phyloP scores from a whole-genome alignment of 1,140 invertebrate genomes.

The Thrips palmi region DNA sequence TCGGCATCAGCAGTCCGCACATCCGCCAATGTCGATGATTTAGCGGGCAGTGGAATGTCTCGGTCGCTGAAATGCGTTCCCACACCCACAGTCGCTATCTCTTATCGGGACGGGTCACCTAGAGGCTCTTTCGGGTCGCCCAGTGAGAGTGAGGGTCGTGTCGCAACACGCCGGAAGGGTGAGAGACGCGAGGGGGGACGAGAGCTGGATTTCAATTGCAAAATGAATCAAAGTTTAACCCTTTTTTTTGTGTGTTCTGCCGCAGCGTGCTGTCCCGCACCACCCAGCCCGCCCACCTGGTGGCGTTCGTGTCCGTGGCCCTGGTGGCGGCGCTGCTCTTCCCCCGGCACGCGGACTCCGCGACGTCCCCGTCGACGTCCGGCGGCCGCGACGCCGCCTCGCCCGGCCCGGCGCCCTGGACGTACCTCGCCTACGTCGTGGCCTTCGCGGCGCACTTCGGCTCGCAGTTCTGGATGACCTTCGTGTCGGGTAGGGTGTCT shows the following conservation, averaged over 20 bases:
- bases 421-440: slow-evolving; percentile 44
- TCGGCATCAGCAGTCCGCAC: no score
- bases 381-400: slow-evolving; percentile 19
- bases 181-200: no score
- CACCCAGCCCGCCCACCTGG: slow-evolving; percentile 54
- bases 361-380: not conserved
- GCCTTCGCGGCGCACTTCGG: slow-evolving; percentile 61
- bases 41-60: no score
- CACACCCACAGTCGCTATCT: no score
- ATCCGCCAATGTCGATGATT: no score
- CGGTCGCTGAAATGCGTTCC: no score
- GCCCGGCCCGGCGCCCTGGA: slow-evolving; percentile 25
- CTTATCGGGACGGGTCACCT: no score
- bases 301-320: slow-evolving; percentile 40
- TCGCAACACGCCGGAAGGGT: no score
- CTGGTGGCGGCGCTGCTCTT: slow-evolving; percentile 26
- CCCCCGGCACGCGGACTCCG: slow-evolving; percentile 1
- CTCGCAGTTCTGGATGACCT: slow-evolving; percentile 76
- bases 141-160: no score
- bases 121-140: no score
- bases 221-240: no score
- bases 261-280: slow-evolving; percentile 45
- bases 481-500: slow-evolving; percentile 62
- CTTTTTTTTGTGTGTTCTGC: slow-evolving; percentile 16
- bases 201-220: no score